These are phyloP conservation scores for Globia sparganii DNA, from an alignment of 2,888 invertebrate genomes.

Conservation along the genomic window DNA sequence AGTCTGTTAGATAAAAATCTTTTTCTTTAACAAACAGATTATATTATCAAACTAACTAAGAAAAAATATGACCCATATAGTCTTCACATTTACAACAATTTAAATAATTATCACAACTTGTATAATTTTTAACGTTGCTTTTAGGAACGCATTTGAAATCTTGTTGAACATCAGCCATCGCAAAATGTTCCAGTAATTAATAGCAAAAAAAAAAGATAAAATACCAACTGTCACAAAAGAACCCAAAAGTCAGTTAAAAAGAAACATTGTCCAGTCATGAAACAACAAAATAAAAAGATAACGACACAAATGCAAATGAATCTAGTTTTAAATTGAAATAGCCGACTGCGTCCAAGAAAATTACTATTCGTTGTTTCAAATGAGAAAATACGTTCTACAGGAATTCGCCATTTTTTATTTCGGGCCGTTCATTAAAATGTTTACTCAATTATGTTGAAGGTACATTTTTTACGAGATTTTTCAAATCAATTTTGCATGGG, in stretches of 20 bases:
- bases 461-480: conserved; percentile 49
- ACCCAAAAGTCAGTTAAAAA: conserved; percentile 34
- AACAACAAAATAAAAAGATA: conserved; percentile 63
- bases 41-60: no score
- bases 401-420: conserved; percentile 63
- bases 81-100: no score
- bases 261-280: conserved; percentile 54
- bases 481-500: conserved; percentile 49
- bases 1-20: no score
- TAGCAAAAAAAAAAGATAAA: conserved; percentile 2
- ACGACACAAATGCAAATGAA: conserved; percentile 73
- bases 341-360: conserved; percentile 64
- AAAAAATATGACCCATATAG: no score
- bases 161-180: no score
- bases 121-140: neutral
- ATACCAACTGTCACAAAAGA: conserved; percentile 34
- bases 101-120: no score
- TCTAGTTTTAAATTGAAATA: conserved; percentile 74
- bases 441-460: conserved; percentile 62
- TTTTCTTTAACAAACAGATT: no score
- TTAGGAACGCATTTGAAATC: neutral
- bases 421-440: conserved; percentile 65
- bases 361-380: conserved; percentile 68
- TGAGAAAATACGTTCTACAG: conserved; percentile 64
- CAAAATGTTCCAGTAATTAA: conserved; percentile 8